phyloP scores from a whole-genome alignment of 1,140 invertebrate species.

The Drosophila sp. region DNA sequence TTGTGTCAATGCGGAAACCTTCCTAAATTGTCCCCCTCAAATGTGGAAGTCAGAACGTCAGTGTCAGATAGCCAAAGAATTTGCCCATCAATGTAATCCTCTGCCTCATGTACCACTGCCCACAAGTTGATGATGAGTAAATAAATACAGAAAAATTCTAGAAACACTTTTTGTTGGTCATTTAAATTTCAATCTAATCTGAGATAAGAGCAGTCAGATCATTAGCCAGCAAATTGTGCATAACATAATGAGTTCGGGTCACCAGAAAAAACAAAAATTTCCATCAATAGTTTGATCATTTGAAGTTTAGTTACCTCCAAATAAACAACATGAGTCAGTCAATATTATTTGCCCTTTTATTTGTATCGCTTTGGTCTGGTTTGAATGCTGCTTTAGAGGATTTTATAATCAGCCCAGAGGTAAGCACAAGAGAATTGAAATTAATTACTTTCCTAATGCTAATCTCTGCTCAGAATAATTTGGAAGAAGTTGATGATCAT shows the following conservation, averaged over 20 bases:
- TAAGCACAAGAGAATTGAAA: not conserved
- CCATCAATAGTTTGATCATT: slow-evolving; percentile 25
- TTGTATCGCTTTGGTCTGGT: slow-evolving; percentile 12
- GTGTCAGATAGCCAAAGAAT: slow-evolving; percentile 71
- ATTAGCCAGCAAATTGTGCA: slow-evolving; percentile 48
- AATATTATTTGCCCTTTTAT: slow-evolving; percentile 23
- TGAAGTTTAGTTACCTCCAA: slow-evolving; percentile 46
- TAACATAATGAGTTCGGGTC: slow-evolving; percentile 23
- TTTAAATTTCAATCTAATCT: not conserved
- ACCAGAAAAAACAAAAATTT: not conserved
- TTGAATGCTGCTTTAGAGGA: slow-evolving; percentile 54
- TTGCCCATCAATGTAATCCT: slow-evolving; percentile 73
- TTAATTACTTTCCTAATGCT: not conserved
- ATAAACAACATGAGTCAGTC: slow-evolving; percentile 39
- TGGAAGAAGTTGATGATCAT: not conserved
- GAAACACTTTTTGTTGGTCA: not conserved
- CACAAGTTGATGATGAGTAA: slow-evolving; percentile 45
- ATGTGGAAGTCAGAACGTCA: slow-evolving; percentile 69
- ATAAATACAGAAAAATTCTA: not conserved
- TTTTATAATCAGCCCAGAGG: slow-evolving; percentile 59
- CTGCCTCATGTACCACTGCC: slow-evolving; percentile 76
- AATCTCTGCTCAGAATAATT: not conserved
- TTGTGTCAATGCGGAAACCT: slow-evolving; percentile 78
- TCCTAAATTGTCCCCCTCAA: slow-evolving; percentile 68
- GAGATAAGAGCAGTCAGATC: not conserved